Base-by-base conservation (phyloP, 2,888 invertebrate genomes). In the Plebejus melissa region DNA sequence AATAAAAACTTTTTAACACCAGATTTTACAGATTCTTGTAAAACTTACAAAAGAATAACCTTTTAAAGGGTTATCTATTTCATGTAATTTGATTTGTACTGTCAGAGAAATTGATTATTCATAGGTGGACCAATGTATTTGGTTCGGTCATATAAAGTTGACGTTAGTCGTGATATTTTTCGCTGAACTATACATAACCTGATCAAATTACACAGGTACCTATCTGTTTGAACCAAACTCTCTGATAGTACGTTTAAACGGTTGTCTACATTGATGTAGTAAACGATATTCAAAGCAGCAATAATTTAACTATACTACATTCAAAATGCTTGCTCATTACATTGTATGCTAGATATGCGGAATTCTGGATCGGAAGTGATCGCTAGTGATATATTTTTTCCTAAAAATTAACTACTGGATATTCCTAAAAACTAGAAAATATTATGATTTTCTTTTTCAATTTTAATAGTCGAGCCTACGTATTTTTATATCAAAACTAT, bases 321-420 rank as follows among this genome's bases (percentile, higher is more conserved):
- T 80, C 78, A 78, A 77, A 79, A 80, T 79, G 79, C 80, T 81
- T 82, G 81, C 82, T 82, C 82, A 81, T 76, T 76, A 78, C 76
- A 80, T 79, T 80, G 80, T 79, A 79, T 78, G 80, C 80, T 77
- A 79, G 79, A 82, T 78, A 80, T 76, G 78, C 76, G 79, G 77
- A 77, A 78, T 76, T 70, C 74, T 41, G 38, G 74, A 32, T 65
- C 32, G 32, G 65, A 65, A 65, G 32, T 13, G 65, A 16, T 65
- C 65, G 65, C 32, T 65, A 65, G 65, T 65, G 65, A 65, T 65
- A 65, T 32, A 65, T 65, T 65, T 36, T 65, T 65, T 65, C 65
- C 65, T 65, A 65, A 65, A 65, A 65, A 65, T 65, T 65, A 32
- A 65, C 65, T 16, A 65, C 32, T 16, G 16, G 65, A 65, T 65